Evolutionary conservation across 1,140 invertebrate species (phyloP).

Genomic region (Aphis craccivora): DNA sequence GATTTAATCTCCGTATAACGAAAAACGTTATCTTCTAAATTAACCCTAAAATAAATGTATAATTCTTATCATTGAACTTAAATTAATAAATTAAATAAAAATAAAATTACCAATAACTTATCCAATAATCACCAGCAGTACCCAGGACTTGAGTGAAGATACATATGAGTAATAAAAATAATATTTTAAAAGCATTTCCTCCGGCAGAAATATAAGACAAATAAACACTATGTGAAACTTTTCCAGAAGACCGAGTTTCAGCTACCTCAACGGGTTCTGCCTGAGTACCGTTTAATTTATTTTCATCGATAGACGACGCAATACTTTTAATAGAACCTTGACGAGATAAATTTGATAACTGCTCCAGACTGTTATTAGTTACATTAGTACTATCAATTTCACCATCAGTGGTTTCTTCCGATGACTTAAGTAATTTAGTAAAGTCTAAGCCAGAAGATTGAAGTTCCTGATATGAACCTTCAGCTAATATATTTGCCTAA

Average conservation of each 20-base stretch:
- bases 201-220: slow-evolving; percentile 74
- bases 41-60: slow-evolving; percentile 65
- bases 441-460: slow-evolving; percentile 68
- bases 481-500: slow-evolving; percentile 68
- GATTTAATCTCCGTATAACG: background rate
- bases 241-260: too few relatives aligned
- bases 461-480: slow-evolving; percentile 70
- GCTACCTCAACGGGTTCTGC: too few relatives aligned
- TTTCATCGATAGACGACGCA: slow-evolving; percentile 60
- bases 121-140: slow-evolving; percentile 79
- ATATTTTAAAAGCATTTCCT: slow-evolving; percentile 69
- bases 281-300: slow-evolving; percentile 59
- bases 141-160: slow-evolving; percentile 73
- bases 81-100: background rate
- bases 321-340: slow-evolving; percentile 61
- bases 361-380: slow-evolving; percentile 61
- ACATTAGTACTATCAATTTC: slow-evolving; percentile 77
- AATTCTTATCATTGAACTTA: background rate
- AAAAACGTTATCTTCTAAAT: slow-evolving; percentile 64
- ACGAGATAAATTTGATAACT: slow-evolving; percentile 31
- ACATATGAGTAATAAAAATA: slow-evolving; percentile 70
- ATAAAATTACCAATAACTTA: slow-evolving; percentile 73
- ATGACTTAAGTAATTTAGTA: slow-evolving; percentile 65
- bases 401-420: slow-evolving; percentile 62
- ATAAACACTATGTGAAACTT: slow-evolving; percentile 69